Evolutionary conservation across 2,888 invertebrate genomes (phyloP).

Genomic region (Prosapia bicincta): DNA sequence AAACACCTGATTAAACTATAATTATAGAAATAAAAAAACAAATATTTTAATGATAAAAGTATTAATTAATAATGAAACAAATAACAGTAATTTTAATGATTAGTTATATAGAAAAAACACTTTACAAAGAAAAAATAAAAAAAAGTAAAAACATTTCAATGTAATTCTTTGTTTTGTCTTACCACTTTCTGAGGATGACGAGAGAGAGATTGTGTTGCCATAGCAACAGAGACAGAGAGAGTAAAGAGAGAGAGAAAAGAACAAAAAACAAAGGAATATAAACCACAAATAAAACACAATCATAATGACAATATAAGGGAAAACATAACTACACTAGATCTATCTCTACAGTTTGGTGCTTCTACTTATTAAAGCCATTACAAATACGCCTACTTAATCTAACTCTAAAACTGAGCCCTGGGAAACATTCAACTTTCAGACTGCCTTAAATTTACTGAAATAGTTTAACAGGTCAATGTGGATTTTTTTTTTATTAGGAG

Average conservation of each 20-base stretch:
- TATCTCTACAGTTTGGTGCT: not conserved
- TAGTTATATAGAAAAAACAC: not conserved
- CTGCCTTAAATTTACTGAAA: not conserved
- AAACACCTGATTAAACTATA: not conserved
- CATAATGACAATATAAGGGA: not conserved
- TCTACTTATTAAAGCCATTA: not conserved
- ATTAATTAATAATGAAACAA: not conserved
- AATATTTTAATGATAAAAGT: not conserved
- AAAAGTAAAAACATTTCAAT: not conserved
- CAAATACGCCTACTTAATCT: not conserved
- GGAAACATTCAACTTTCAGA: not conserved
- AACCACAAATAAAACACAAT: not conserved
- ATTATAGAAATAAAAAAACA: not conserved
- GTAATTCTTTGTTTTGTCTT: conserved; percentile 33
- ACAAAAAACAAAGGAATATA: not conserved
- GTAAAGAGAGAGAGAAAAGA: conserved; percentile 34
- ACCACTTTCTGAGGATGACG: conserved; percentile 43
- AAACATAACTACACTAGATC: not conserved
- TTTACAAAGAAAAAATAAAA: not conserved
- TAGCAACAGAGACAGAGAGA: conserved; percentile 40
- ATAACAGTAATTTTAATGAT: not conserved
- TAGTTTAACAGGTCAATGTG: not conserved
- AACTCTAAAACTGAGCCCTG: not conserved
- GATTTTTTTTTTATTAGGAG: too few species aligned
- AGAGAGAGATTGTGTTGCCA: conserved; percentile 37